These are phyloP conservation scores for Ametastegia equiseti DNA, from an alignment of 2,888 invertebrate species.

Conservation along the genomic window DNA sequence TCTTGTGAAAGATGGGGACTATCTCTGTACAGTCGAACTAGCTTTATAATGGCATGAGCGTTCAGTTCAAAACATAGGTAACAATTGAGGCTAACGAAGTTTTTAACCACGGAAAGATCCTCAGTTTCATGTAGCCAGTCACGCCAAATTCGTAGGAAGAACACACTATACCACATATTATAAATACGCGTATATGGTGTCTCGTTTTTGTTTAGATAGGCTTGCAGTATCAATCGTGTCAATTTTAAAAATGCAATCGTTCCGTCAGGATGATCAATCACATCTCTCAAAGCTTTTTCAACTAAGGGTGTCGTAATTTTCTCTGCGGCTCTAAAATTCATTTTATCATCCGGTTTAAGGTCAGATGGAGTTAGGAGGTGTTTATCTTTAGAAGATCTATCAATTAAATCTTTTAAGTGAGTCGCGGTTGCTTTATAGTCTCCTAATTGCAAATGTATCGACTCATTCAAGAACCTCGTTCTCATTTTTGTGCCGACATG, in stretches of 20 bases:
- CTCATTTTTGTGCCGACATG: conserved; percentile 52
- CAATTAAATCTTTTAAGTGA: conserved; percentile 27
- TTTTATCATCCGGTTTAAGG: conserved; percentile 53
- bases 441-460: conserved; percentile 19
- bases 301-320: conserved; percentile 52
- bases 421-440: neutral
- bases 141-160: conserved; percentile 46
- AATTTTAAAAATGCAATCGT: conserved; percentile 50
- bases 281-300: conserved; percentile 37
- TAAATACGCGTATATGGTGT: conserved; percentile 6
- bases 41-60: conserved; percentile 44
- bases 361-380: conserved; percentile 49
- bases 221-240: conserved; percentile 35
- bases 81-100: conserved; percentile 49
- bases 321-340: conserved; percentile 53
- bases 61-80: conserved; percentile 52
- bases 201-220: conserved; percentile 21
- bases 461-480: conserved; percentile 44
- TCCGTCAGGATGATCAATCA: conserved; percentile 40
- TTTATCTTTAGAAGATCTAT: conserved; percentile 47
- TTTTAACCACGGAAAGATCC: conserved; percentile 22
- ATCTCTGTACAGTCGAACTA: conserved; percentile 35
- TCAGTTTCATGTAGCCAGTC: conserved; percentile 39
- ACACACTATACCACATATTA: conserved; percentile 48
- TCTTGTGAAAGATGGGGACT: neutral